phyloP scores from a whole-genome alignment of 2,113 vertebrate genomes.

The Amblyopsis rosae region DNA sequence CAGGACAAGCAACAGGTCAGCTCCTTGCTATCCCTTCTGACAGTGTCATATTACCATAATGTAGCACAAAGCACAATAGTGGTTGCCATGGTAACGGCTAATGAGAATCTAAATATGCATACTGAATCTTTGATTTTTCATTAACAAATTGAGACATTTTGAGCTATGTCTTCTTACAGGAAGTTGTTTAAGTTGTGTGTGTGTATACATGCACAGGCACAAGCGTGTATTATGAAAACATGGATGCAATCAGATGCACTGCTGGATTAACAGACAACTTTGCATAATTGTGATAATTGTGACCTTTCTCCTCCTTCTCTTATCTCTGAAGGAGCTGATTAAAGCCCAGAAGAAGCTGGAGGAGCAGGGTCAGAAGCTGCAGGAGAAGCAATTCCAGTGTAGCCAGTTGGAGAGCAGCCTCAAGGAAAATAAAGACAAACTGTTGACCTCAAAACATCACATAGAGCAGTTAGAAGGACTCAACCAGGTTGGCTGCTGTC shows the following conservation, averaged over 20 bases:
- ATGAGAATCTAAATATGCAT: too few relatives aligned
- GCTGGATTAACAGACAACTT: background rate
- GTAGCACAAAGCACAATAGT: too few relatives aligned
- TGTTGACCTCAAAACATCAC: slow-evolving; percentile 86
- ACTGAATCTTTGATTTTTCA: too few relatives aligned
- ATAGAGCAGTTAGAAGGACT: slow-evolving; percentile 84
- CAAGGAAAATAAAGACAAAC: slow-evolving; percentile 90
- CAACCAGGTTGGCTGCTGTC: slow-evolving; percentile 79
- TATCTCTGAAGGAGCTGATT: slow-evolving; percentile 83
- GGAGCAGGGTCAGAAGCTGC: slow-evolving; percentile 81
- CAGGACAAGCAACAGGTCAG: slow-evolving; percentile 97
- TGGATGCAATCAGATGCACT: background rate
- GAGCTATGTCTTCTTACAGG: too few relatives aligned
- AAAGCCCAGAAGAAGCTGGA: slow-evolving; percentile 85
- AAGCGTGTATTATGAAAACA: background rate
- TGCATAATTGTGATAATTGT: too few relatives aligned
- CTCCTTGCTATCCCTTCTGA: background rate
- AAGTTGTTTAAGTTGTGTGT: background rate
- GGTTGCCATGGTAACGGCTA: too few relatives aligned
- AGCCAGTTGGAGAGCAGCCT: slow-evolving; percentile 84
- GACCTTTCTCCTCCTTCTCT: background rate
- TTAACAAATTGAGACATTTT: too few relatives aligned
- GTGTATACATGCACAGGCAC: background rate
- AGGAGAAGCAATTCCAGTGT: slow-evolving; percentile 87
- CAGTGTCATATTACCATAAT: too few relatives aligned